Evolutionary conservation across 2,113 vertebrate species (phyloP).

Genomic region (Merops nubicus): DNA sequence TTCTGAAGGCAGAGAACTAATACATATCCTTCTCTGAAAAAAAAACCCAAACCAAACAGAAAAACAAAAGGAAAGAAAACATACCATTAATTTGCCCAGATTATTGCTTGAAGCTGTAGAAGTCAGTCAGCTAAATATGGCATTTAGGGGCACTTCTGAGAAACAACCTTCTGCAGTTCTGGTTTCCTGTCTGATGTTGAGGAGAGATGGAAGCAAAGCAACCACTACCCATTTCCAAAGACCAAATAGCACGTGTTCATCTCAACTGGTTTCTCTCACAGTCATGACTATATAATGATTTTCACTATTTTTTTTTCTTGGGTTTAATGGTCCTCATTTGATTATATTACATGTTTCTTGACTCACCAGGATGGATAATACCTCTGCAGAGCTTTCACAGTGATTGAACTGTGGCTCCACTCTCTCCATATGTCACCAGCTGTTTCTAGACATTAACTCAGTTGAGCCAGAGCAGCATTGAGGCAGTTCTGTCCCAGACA

Average conservation of each 20-base stretch:
- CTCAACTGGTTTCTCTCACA: background rate
- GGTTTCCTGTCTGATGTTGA: background rate
- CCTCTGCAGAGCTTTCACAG: background rate
- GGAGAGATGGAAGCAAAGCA: background rate
- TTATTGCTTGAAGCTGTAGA: background rate
- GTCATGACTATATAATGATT: background rate
- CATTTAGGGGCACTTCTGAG: background rate
- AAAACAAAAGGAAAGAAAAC: background rate
- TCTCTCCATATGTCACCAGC: background rate
- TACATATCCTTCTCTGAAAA: background rate
- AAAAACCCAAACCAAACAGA: background rate
- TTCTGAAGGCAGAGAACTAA: background rate
- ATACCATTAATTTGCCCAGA: background rate
- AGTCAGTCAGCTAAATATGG: background rate
- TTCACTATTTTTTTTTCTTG: background rate
- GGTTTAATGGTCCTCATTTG: background rate
- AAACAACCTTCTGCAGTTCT: background rate
- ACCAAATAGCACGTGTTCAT: background rate
- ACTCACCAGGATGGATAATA: background rate
- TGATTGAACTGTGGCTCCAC: background rate
- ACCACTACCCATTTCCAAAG: background rate
- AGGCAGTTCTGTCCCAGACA: background rate
- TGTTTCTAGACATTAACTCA: background rate
- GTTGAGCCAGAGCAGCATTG: fast-evolving
- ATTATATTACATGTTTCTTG: no score